Evolutionary conservation across 2,888 invertebrate genomes (phyloP).

Genomic region (Eledona agricola): DNA sequence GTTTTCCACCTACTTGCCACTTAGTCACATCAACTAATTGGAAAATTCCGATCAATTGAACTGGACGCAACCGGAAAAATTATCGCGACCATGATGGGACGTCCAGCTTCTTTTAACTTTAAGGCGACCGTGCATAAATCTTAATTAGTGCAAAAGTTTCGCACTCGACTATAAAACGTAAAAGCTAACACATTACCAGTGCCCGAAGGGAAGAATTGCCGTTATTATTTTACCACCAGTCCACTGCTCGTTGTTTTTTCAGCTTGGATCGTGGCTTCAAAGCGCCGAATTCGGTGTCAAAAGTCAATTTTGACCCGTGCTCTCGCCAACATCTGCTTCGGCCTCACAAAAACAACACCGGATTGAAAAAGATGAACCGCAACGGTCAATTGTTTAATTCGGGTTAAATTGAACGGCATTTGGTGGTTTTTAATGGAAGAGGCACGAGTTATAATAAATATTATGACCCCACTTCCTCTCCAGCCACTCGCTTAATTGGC

Average conservation of each 20-base stretch:
- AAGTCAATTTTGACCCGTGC: slow-evolving; percentile 38
- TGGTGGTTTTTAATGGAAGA: slow-evolving; percentile 57
- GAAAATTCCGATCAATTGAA: too few species aligned
- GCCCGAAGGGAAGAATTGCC: too few species aligned
- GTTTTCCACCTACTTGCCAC: slow-evolving; percentile 1
- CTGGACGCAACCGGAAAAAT: too few species aligned
- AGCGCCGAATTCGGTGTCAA: slow-evolving; percentile 23
- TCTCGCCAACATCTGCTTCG: slow-evolving; percentile 20
- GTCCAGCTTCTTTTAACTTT: too few species aligned
- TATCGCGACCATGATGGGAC: too few species aligned
- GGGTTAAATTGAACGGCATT: slow-evolving; percentile 60
- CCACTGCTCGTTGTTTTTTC: too few species aligned
- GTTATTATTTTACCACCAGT: too few species aligned
- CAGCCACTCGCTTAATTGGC: slow-evolving; percentile 52
- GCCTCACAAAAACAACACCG: slow-evolving; percentile 24
- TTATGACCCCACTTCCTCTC: slow-evolving; percentile 62
- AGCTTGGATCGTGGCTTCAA: too few species aligned
- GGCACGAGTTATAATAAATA: slow-evolving; percentile 62
- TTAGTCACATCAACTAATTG: neutral
- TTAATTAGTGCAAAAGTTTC: too few species aligned
- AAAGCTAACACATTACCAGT: too few species aligned
- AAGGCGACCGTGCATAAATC: too few species aligned
- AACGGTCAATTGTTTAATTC: slow-evolving; percentile 60
- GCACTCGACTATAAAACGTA: too few species aligned
- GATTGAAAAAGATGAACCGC: slow-evolving; percentile 39